Evolutionary conservation across 2,113 vertebrate genomes (phyloP), one percentile per base, ranked within the genome.

Genomic region (Antigone vipio): DNA sequence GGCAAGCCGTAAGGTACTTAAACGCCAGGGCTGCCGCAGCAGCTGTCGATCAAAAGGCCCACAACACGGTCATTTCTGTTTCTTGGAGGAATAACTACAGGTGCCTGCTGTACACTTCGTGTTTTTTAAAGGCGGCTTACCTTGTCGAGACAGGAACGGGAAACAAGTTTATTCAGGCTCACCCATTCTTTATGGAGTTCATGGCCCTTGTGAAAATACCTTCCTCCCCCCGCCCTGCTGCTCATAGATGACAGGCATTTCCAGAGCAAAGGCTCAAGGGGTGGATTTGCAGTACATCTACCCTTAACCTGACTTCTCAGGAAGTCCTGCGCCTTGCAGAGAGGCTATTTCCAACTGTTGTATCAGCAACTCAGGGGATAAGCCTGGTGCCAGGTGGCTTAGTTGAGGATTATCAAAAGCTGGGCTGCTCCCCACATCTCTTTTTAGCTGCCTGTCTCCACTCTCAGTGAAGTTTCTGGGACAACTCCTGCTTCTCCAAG

Each of bases 401-500:
- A 92, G 60, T 24, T 38, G 26, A 50, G 85, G 88, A 96, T 96
- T 89, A 95, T 42, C 74, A 66, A 53, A 97, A 73, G 22, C 35
- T 68, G 21, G n/a, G 58, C 19, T 42, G n/a, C 16, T 76, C 35
- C 73, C 49, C 32, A 23, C 0, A 0, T 58, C 87, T 91, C 69
- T 71, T 75, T 68, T 82, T 38, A 93, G 71, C 49, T n/a, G 49
- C n/a, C 34, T 82, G 58, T 72, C 27, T 82, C 58, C 1, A 1
- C 38, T 34, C 49, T n/a, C 29, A 2, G 10, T 24, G 29, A 92
- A 87, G 64, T 17, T 47, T 27, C 68, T 80, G 50, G 16, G 34
- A 68, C 5, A 73, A 29, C 40, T 78, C 21, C 52, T 55, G 9
- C 59, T 73, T 72, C 58, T 82, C 53, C 26, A 58, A 80, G 24